Evolutionary conservation across 2,888 invertebrate genomes (phyloP).

Genomic region (Cacoxenus indagator): DNA sequence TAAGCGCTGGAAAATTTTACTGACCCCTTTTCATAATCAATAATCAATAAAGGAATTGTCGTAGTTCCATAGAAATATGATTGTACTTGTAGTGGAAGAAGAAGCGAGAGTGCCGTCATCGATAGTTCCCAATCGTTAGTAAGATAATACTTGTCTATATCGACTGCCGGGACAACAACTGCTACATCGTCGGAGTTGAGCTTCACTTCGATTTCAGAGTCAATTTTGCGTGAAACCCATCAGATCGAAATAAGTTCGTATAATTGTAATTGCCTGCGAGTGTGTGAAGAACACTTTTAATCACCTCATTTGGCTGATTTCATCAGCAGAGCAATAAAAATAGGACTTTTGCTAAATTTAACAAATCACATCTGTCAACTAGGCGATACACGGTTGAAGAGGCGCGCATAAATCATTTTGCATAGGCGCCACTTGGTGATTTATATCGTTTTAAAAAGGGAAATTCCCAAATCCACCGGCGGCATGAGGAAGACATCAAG

Average conservation of each 20-base stretch:
- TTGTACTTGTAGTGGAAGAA: no score
- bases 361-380: slow-evolving; percentile 11
- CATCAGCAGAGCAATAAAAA: neutral
- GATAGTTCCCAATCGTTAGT: no score
- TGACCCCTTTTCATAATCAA: no score
- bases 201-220: no score
- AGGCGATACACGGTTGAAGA: neutral
- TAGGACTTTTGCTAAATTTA: neutral
- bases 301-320: neutral
- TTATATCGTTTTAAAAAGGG: slow-evolving; percentile 41
- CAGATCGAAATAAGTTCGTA: neutral
- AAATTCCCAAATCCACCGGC: neutral
- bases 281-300: neutral
- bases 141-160: no score
- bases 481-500: neutral
- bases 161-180: no score
- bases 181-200: no score
- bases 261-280: neutral
- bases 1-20: no score
- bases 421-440: slow-evolving; percentile 32
- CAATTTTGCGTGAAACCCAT: no score
- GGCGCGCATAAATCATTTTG: slow-evolving; percentile 25
- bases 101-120: no score
- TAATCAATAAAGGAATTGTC: no score
- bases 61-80: no score